Evolutionary conservation across 2,113 vertebrate genomes (phyloP).

Genomic region (Lagenorhynchus albirostris): DNA sequence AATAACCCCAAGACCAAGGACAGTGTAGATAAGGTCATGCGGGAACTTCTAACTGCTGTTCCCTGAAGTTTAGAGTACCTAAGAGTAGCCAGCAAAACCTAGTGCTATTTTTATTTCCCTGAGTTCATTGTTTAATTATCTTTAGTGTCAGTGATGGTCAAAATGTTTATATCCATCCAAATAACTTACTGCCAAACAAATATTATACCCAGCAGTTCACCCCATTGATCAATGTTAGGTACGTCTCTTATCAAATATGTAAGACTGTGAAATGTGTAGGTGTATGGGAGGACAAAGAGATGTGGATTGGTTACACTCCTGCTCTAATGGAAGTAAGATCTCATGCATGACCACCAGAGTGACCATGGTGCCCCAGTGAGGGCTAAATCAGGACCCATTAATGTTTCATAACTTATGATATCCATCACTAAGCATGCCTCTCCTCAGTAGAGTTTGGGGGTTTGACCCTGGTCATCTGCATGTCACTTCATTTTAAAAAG

Average conservation of each 20-base stretch:
- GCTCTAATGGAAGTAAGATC: background rate
- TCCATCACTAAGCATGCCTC: background rate
- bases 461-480: background rate
- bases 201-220: background rate
- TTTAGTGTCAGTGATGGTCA: background rate
- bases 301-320: background rate
- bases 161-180: background rate
- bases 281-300: background rate
- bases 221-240: background rate
- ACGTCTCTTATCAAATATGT: background rate
- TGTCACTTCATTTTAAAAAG: constrained; percentile 14
- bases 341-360: background rate
- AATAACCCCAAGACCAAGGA: constrained; percentile 65
- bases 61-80: background rate
- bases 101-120: background rate
- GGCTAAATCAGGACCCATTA: background rate
- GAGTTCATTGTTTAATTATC: background rate
- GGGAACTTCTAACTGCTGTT: constrained; percentile 12
- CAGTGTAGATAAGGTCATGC: background rate
- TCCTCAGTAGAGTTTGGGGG: background rate
- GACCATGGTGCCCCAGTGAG: background rate
- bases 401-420: background rate
- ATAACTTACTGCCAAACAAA: constrained; percentile 1
- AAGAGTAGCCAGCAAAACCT: background rate
- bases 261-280: background rate